Conservation (phyloP, 2,888 invertebrate species). For the Perizoma affinitatum region DNA sequence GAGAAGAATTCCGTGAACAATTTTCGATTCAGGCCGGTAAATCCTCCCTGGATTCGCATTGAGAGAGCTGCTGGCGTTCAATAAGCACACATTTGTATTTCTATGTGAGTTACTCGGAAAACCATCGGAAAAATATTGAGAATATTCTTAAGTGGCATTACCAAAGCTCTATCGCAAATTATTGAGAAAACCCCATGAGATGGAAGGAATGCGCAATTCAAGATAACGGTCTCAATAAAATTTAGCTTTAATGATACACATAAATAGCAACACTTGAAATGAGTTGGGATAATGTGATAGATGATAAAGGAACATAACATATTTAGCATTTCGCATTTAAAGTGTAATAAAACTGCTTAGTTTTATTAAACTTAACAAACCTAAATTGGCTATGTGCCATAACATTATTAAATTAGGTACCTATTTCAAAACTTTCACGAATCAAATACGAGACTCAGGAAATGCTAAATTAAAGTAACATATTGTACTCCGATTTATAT, state of each 20-base stretch:
- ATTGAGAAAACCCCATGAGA: conserved; percentile 35
- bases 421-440: conserved; percentile 12
- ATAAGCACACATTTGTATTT: conserved; percentile 38
- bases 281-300: conserved; percentile 12
- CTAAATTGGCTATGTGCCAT: conserved; percentile 28
- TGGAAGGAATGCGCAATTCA: conserved; percentile 32
- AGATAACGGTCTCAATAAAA: conserved; percentile 31
- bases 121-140: conserved; percentile 27
- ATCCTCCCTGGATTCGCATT: conserved; percentile 36
- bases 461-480: conserved; percentile 19
- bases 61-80: conserved; percentile 34
- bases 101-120: conserved; percentile 30
- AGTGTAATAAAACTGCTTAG: not conserved
- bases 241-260: conserved; percentile 27
- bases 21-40: conserved; percentile 40
- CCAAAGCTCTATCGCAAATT: conserved; percentile 29
- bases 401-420: conserved; percentile 9
- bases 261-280: conserved; percentile 20
- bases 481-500: conserved; percentile 10
- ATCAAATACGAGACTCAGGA: conserved; percentile 2
- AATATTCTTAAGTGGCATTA: conserved; percentile 31
- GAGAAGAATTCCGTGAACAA: conserved; percentile 36
- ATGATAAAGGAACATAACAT: conserved; percentile 2
- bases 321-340: not conserved
- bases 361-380: no score